Evolutionary conservation across 1,140 invertebrate genomes (phyloP), one percentile per base, ranked within the genome.

Genomic region (Zaprionus taronus): DNA sequence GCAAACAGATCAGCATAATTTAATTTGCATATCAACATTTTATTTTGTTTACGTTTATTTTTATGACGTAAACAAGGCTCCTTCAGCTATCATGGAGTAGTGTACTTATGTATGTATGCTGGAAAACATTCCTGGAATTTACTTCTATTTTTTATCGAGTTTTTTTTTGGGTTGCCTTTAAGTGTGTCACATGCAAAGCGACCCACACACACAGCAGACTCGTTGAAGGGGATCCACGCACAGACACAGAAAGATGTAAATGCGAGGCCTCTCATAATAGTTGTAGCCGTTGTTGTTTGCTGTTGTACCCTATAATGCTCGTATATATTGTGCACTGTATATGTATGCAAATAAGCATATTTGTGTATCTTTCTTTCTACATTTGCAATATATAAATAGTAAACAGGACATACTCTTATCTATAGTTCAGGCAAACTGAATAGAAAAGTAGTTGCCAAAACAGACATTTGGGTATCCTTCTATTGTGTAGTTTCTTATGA

Each of bases 21-120:
- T 75, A 66, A 79, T 79, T 79, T 79, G 72, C 77, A 79, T 79
- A 79, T 79, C 77, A 75, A 76, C 77, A 79, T 75, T 79, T 79
- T 79, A 67, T 79, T 79, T 79, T 79, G 77, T 75, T 79, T 79
- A 63, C 77, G 72, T 75, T 75, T 76, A 79, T 79, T 79, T 76
- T 71, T 71, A 79, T 66, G 72, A 79, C 67, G 72, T 71, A 75
- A 75, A 71, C 72, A 70, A 66, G 72, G 66, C 66, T 62, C 41
- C 41, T 44, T 17, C 55, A 62, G 61, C 41, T 60, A 20, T 14
- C 1, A 34, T 12, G 12, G 12, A 63, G 53, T 51, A 15, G 64
- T 24, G 47, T 49, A 49, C 47, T 49, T 49, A 49, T 49, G 47
- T 20, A 49, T 49, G 20, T 11, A 22, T 47, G 41, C n/a, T 47